These are phyloP conservation scores for Hirundo rustica DNA, from an alignment of 2,797 vertebrate genomes.

Conservation along the genomic window DNA sequence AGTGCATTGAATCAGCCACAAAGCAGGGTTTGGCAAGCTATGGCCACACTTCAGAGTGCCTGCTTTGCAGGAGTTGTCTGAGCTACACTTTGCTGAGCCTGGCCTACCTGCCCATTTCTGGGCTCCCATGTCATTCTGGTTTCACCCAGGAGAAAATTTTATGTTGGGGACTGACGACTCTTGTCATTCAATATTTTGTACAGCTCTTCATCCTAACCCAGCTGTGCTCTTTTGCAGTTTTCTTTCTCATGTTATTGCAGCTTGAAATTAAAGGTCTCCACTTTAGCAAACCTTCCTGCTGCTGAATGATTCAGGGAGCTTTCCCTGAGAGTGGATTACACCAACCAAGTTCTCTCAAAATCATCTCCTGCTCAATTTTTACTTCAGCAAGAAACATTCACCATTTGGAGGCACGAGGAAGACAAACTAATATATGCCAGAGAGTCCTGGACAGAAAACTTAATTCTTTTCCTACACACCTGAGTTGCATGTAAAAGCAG, in stretches of 20 bases:
- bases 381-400: neutral
- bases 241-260: neutral
- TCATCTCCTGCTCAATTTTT: neutral
- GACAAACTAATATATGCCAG: neutral
- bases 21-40: neutral
- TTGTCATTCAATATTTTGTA: neutral
- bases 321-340: neutral
- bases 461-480: neutral
- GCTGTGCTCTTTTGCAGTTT: neutral
- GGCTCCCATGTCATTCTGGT: fast-evolving
- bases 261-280: neutral
- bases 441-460: neutral
- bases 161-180: neutral
- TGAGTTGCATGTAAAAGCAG: neutral
- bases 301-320: neutral
- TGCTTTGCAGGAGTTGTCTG: neutral
- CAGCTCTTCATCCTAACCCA: neutral
- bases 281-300: neutral
- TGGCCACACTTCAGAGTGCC: neutral
- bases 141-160: neutral
- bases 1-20: neutral
- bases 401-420: neutral
- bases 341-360: neutral
- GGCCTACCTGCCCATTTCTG: neutral
- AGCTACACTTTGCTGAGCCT: neutral